Evolutionary conservation across 1,140 invertebrate genomes (phyloP).

Genomic region (Pseudomyrmex pallidus): DNA sequence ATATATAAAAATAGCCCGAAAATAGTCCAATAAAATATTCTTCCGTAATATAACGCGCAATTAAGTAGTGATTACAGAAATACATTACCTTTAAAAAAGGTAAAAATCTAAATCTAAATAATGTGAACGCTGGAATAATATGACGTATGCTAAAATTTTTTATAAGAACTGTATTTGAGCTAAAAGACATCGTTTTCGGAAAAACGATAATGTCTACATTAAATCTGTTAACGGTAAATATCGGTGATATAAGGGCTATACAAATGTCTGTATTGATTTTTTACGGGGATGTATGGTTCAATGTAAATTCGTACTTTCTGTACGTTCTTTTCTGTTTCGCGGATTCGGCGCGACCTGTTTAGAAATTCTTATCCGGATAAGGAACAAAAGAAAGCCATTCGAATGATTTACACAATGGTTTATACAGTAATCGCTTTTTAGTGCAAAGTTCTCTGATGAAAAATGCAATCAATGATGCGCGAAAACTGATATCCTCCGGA

Average conservation of each 20-base stretch:
- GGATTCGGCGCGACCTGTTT: conserved; percentile 32
- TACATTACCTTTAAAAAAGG: not conserved
- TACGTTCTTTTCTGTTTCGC: conserved; percentile 21
- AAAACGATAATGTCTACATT: not conserved
- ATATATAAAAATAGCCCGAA: conserved; percentile 13
- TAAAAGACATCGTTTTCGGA: too few relatives aligned
- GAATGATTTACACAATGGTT: conserved; percentile 19
- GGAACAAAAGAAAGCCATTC: conserved; percentile 31
- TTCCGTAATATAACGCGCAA: conserved; percentile 18
- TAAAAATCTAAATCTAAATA: not conserved
- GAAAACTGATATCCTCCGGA: not conserved
- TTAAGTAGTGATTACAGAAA: conserved; percentile 42
- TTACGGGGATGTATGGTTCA: conserved; percentile 15
- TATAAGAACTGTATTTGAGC: not conserved
- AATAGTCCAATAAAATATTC: conserved; percentile 29
- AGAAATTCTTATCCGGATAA: conserved; percentile 43
- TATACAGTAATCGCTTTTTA: conserved; percentile 18
- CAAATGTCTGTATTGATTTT: conserved; percentile 13
- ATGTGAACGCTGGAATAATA: not conserved
- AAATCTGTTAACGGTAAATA: conserved; percentile 15
- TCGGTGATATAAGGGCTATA: not conserved
- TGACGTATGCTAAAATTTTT: not conserved
- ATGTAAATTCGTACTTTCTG: conserved; percentile 35
- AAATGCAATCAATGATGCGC: not conserved
- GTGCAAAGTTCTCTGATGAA: conserved; percentile 4